phyloP scores from a whole-genome alignment of 2,113 vertebrate species.

The Vimba vimba region DNA sequence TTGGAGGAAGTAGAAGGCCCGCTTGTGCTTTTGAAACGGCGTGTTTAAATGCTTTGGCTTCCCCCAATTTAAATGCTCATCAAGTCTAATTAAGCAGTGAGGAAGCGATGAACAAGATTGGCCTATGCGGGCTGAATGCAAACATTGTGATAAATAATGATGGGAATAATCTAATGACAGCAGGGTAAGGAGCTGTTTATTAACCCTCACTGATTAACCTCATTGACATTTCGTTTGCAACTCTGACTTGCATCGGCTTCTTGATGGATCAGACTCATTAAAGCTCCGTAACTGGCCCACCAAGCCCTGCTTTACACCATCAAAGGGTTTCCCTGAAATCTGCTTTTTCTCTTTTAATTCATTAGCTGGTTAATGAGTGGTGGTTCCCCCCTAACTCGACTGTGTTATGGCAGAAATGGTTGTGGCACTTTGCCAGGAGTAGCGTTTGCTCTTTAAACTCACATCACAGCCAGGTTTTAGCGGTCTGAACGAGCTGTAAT shows the following conservation, averaged over 20 bases:
- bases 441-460: conserved; percentile 14
- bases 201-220: background rate
- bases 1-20: background rate
- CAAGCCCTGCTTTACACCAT: background rate
- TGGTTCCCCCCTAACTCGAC: background rate
- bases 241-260: background rate
- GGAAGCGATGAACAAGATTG: background rate
- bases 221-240: background rate
- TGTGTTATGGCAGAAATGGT: background rate
- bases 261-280: conserved; percentile 2
- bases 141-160: background rate
- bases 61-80: background rate
- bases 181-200: background rate
- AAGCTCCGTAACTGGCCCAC: background rate
- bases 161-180: background rate
- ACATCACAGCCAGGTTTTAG: background rate
- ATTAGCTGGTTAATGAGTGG: background rate
- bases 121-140: too few relatives aligned
- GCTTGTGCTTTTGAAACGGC: background rate
- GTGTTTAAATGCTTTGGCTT: background rate
- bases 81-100: background rate
- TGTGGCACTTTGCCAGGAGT: background rate
- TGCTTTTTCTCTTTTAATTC: conserved; percentile 3
- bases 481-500: background rate
- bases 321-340: background rate